phyloP scores from a whole-genome alignment of 1,140 invertebrate genomes.

The Pectinophora gossypiella region DNA sequence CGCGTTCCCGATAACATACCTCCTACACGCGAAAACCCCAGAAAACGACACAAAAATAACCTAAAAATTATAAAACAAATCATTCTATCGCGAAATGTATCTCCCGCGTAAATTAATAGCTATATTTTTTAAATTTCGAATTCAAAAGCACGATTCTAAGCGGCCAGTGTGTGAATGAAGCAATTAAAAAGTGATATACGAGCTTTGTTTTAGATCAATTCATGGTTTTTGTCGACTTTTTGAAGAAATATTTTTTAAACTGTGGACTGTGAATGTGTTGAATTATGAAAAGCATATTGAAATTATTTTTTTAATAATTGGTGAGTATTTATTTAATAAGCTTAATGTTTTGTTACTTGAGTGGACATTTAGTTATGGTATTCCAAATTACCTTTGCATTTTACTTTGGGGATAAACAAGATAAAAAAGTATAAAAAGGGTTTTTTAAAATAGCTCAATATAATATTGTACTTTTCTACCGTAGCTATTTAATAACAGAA shows the following conservation, averaged over 20 bases:
- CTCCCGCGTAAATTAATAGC: slow-evolving; percentile 17
- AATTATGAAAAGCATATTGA: neutral
- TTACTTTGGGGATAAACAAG: too few relatives aligned
- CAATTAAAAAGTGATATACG: neutral
- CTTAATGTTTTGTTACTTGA: too few relatives aligned
- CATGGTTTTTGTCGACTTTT: neutral
- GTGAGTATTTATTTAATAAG: too few relatives aligned
- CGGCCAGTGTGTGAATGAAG: slow-evolving; percentile 26
- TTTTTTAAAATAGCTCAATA: too few relatives aligned
- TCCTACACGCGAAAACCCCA: neutral
- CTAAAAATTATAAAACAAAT: slow-evolving; percentile 23
- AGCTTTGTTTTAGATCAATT: neutral
- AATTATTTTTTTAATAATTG: too few relatives aligned
- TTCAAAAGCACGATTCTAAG: slow-evolving; percentile 23
- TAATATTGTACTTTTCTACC: too few relatives aligned
- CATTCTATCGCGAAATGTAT: slow-evolving; percentile 5
- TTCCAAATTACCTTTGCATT: too few relatives aligned
- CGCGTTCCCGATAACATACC: slow-evolving; percentile 13
- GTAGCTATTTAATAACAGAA: too few relatives aligned
- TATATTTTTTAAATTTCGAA: slow-evolving; percentile 28
- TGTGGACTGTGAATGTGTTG: slow-evolving; percentile 10
- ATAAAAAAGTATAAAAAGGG: too few relatives aligned
- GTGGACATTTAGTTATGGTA: too few relatives aligned
- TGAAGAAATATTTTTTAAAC: slow-evolving; percentile 4
- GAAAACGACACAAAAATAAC: slow-evolving; percentile 22